Conservation (phyloP, 2,797 vertebrate species). For the Chiloscyllium punctatum region DNA sequence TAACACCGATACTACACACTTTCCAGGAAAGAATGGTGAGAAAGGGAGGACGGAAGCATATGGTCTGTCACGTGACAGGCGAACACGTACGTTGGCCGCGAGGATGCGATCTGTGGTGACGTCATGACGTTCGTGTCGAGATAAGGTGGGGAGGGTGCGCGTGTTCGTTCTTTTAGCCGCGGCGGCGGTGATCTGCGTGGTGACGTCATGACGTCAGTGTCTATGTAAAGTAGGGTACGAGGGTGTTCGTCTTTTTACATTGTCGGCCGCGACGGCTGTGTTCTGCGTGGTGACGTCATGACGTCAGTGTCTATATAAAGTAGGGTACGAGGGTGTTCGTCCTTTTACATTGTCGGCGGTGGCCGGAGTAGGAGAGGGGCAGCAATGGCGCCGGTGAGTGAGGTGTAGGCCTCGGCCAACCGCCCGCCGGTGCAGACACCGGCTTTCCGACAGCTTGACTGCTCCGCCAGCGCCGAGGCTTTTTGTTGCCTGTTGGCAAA, state of each 20-base stretch:
- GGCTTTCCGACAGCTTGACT: background rate
- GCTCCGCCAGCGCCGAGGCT: background rate
- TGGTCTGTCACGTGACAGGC: background rate
- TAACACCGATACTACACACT: too few relatives aligned
- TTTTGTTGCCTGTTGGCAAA: background rate
- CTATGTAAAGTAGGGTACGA: background rate
- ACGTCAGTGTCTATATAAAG: background rate
- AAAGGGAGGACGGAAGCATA: background rate
- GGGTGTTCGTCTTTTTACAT: background rate
- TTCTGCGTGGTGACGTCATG: background rate
- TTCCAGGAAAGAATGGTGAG: too few relatives aligned
- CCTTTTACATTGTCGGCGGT: background rate
- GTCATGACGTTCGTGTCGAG: background rate
- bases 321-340: fast-evolving
- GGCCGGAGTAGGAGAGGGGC: too few relatives aligned
- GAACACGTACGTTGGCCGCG: background rate
- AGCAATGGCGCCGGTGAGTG: background rate
- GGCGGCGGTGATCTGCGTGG: too few relatives aligned
- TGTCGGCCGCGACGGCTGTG: background rate
- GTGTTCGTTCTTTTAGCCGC: background rate
- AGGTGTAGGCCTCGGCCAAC: too few relatives aligned
- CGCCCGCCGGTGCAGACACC: too few relatives aligned
- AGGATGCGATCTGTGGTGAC: background rate
- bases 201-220: background rate
- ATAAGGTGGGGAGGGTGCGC: background rate